Evolutionary conservation across 2,113 vertebrate species (phyloP).

Genomic region (Burhinus bistriatus): DNA sequence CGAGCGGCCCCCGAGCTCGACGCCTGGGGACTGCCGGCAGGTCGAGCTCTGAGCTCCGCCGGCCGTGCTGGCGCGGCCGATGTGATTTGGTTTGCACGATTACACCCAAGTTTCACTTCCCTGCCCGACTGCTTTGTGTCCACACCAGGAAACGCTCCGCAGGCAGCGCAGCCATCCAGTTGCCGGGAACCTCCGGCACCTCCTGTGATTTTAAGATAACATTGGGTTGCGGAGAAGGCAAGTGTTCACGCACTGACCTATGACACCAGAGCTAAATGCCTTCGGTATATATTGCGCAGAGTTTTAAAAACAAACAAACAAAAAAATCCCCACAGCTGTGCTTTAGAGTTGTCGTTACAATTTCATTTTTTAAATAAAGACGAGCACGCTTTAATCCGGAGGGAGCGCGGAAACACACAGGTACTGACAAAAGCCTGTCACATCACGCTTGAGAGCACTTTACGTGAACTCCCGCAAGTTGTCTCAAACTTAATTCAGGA

Average conservation of each 20-base stretch:
- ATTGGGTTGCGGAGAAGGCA: not conserved
- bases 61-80: not conserved
- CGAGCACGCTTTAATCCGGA: fast-evolving
- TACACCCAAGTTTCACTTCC: not conserved
- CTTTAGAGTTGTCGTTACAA: fast-evolving
- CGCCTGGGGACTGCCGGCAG: not conserved
- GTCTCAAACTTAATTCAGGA: not conserved
- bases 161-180: not conserved
- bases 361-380: not conserved
- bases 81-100: not conserved
- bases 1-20: not conserved
- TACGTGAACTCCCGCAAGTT: not conserved
- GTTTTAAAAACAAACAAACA: not conserved
- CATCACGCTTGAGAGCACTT: fast-evolving
- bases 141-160: not conserved
- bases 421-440: no score
- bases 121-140: not conserved
- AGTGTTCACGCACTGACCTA: not conserved
- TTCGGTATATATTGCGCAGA: fast-evolving
- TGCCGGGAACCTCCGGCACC: not conserved
- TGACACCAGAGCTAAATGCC: not conserved
- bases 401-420: not conserved
- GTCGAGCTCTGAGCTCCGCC: not conserved
- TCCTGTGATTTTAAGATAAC: not conserved
- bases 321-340: not conserved